These are phyloP conservation scores for Drosophila navojoa DNA, from an alignment of 1,140 invertebrate species.

Conservation along the genomic window DNA sequence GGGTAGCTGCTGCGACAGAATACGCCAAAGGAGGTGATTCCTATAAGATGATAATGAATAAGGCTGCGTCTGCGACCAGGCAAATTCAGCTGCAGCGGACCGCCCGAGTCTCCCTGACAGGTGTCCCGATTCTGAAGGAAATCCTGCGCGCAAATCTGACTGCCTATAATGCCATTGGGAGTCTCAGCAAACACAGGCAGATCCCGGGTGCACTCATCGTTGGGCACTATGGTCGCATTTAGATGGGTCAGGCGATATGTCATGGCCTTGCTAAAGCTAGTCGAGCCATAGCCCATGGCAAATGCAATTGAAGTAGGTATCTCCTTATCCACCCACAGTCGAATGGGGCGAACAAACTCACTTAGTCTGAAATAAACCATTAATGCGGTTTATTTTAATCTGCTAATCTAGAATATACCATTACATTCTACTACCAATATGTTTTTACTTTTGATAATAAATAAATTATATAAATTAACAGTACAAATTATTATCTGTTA, in stretches of 20 bases:
- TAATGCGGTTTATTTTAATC: too few relatives aligned
- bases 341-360: constrained; percentile 70
- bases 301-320: constrained; percentile 70
- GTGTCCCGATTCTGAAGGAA: constrained; percentile 69
- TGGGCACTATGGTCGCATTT: constrained; percentile 71
- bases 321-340: constrained; percentile 56
- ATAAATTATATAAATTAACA: too few relatives aligned
- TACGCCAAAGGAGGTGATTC: constrained; percentile 81
- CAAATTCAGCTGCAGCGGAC: constrained; percentile 71
- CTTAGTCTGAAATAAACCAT: constrained; percentile 49
- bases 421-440: too few relatives aligned
- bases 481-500: not conserved
- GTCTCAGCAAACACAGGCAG: constrained; percentile 62
- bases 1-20: constrained; percentile 83
- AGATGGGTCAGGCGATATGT: constrained; percentile 74
- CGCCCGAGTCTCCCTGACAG: constrained; percentile 76
- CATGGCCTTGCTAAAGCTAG: constrained; percentile 62
- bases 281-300: constrained; percentile 80
- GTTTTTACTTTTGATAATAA: too few relatives aligned
- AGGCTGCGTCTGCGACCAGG: constrained; percentile 70
- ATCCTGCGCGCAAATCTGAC: constrained; percentile 75
- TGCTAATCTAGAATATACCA: too few relatives aligned
- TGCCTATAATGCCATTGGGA: constrained; percentile 57
- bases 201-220: constrained; percentile 66
- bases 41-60: constrained; percentile 77